Evolutionary conservation across 1,140 invertebrate genomes (phyloP), one percentile per base, ranked within the genome.

Genomic region (Macrobrachium rosenbergii): DNA sequence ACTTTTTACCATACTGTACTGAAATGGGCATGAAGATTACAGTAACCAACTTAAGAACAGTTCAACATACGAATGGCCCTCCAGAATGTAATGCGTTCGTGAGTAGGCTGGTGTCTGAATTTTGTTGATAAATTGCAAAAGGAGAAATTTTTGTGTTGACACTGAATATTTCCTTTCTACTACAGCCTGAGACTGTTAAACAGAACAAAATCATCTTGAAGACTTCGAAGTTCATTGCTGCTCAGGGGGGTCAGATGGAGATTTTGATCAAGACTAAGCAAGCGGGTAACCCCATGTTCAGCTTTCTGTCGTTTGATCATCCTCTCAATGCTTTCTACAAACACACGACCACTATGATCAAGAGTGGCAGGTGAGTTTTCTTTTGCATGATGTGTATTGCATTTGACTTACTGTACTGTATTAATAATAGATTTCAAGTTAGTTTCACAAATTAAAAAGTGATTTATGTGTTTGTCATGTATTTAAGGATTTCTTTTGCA

Each of bases 211-310:
- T 99, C 80, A 99, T 99, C 91, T 97, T 98, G 91, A 99, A 98
- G 93, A 99, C 99, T 0, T 98, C 98, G 0, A 93, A 95, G 77
- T 99, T 99, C 93, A 97, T 99, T 88, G 95, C 96, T 87, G 93
- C 94, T 69, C 98, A 99, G 92, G 98, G 98, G 0, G 93, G 95
- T 58, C 99, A 99, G 93, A 99, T 99, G 98, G 98, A 99, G 93
- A 99, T 99, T 81, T 93, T 99, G 0, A 95, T 99, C 82, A 99
- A 99, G 93, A 96, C 98, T 12, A 99, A 99, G 92, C 99, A 99
- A 92, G 94, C 96, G 0, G 95, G 96, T 90, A 99, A 99, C 93
- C 93, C 95, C 3, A 97, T 98, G 92, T 99, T 99, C 93, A 93
- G 95, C 77, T 99, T 99, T 92, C 93, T 99, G 23, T 96, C 96